Percentiles rank a stretch among this genome's conserved stretches.
These are phyloP conservation scores for Chirona hameri DNA, from an alignment of 2,888 invertebrate genomes.

Conservation along the genomic window DNA sequence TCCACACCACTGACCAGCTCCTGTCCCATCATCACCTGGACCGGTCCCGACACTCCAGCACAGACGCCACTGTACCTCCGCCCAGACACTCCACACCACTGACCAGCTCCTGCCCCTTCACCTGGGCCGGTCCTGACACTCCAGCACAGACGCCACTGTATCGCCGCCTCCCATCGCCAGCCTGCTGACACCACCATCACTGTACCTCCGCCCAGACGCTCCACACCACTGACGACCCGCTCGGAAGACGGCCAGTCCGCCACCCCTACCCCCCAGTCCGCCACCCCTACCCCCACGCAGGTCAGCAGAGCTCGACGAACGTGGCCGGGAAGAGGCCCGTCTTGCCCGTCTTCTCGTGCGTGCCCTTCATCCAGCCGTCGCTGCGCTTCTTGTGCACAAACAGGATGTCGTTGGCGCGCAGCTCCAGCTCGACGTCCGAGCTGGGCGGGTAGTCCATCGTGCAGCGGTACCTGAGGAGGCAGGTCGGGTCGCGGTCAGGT, in stretches of 20 bases:
- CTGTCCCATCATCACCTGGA: too few relatives aligned
- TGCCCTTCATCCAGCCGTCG: conserved; percentile 95
- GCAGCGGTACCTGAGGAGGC: conserved; percentile 74
- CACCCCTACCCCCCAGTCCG: background rate
- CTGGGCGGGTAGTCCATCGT: conserved; percentile 93
- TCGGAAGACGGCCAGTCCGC: background rate
- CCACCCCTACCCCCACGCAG: background rate
- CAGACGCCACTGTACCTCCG: too few relatives aligned
- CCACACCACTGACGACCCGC: background rate
- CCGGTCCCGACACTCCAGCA: too few relatives aligned
- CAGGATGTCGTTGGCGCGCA: conserved; percentile 85
- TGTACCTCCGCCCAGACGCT: too few relatives aligned
- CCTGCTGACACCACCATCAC: too few relatives aligned
- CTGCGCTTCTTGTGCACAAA: conserved; percentile 87
- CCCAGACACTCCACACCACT: too few relatives aligned
- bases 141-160: too few relatives aligned
- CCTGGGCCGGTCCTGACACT: too few relatives aligned
- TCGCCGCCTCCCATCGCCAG: too few relatives aligned
- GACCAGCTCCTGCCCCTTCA: too few relatives aligned
- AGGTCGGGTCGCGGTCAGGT: background rate
- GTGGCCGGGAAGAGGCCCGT: conserved; percentile 93
- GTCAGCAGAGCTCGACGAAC: conserved; percentile 72
- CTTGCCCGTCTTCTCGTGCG: conserved; percentile 80
- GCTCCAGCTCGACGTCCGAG: conserved; percentile 84
- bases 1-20: too few relatives aligned